Conservation (phyloP, 2,797 vertebrate species). For the Hippoglossus hippoglossus region DNA sequence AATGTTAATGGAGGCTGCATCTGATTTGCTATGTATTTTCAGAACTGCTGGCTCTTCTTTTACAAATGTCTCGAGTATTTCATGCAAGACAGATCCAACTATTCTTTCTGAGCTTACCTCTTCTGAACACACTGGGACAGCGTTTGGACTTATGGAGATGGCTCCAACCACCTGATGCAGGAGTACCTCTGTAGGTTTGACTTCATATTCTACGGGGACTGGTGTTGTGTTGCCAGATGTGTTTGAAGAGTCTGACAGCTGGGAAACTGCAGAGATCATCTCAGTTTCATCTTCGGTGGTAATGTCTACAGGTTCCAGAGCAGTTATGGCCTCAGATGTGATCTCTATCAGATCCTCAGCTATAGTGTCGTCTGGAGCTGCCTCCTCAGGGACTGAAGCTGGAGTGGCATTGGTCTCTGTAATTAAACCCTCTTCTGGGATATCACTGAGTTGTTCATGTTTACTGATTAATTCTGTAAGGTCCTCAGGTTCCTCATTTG, state of each 20-base stretch:
- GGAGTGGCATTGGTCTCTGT: slow-evolving; percentile 76
- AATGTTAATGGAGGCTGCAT: slow-evolving; percentile 56
- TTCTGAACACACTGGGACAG: slow-evolving; percentile 52
- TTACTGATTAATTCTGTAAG: slow-evolving; percentile 77
- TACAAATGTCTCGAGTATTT: slow-evolving; percentile 53
- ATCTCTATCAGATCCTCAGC: slow-evolving; percentile 84
- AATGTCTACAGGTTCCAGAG: slow-evolving; percentile 81
- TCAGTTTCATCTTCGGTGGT: slow-evolving; percentile 90
- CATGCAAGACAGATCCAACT: slow-evolving; percentile 30
- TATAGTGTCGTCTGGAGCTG: slow-evolving; percentile 78
- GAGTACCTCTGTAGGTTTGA: slow-evolving; percentile 81
- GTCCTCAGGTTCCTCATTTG: slow-evolving; percentile 79
- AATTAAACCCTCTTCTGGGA: slow-evolving; percentile 78
- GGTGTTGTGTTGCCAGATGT: slow-evolving; percentile 92
- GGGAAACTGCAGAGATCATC: slow-evolving; percentile 96
- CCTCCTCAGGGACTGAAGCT: slow-evolving; percentile 71
- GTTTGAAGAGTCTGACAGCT: slow-evolving; percentile 87
- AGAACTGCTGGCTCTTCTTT: slow-evolving; percentile 56
- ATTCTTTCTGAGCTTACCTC: slow-evolving; percentile 51
- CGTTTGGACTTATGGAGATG: slow-evolving; percentile 68
- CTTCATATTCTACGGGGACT: slow-evolving; percentile 79
- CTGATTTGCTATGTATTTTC: slow-evolving; percentile 56
- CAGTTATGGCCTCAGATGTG: slow-evolving; percentile 88
- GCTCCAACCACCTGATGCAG: slow-evolving; percentile 87
- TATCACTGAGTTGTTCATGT: slow-evolving; percentile 78